Percentiles rank a stretch among this genome's conserved stretches.
Evolutionary conservation across 2,888 invertebrate species (phyloP).

Genomic region (Limnephilus rhombicus): DNA sequence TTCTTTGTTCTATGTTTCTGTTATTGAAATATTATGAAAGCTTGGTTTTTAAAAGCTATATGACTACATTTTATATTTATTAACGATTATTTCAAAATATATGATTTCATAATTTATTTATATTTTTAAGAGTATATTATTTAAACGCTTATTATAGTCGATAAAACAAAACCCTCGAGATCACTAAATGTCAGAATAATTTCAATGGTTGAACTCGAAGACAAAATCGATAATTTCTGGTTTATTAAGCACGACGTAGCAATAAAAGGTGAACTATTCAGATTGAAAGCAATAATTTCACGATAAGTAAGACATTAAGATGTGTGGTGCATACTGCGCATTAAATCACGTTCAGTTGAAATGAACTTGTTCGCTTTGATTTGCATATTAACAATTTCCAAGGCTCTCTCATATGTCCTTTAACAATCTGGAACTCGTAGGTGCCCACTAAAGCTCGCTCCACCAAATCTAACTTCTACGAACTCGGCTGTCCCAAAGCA

Average conservation of each 20-base stretch:
- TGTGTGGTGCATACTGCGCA: not conserved
- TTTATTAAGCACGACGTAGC: slow-evolving; percentile 21
- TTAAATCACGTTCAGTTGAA: not conserved
- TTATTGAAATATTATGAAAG: not conserved
- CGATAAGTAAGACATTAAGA: not conserved
- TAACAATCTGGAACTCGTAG: not conserved
- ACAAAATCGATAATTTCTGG: slow-evolving; percentile 10
- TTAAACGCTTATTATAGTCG: not conserved
- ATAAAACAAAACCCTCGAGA: not conserved
- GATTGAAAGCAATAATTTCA: not conserved
- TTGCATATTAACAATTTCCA: not conserved
- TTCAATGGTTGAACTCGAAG: not conserved
- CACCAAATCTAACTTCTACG: not conserved
- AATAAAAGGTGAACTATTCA: slow-evolving; percentile 25
- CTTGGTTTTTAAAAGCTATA: not conserved
- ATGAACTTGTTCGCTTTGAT: not conserved
- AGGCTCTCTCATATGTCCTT: too few relatives aligned
- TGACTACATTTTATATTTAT: not conserved
- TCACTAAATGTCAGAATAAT: not conserved
- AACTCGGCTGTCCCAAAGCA: not conserved
- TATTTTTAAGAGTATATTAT: not conserved
- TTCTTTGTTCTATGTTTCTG: too few relatives aligned
- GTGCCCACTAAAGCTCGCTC: not conserved
- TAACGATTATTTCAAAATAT: too few relatives aligned
- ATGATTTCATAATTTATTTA: too few relatives aligned